phyloP scores from a whole-genome alignment of 30 jellyfish, hydroid and myxozoan species.

The Aurelia aurita region DNA sequence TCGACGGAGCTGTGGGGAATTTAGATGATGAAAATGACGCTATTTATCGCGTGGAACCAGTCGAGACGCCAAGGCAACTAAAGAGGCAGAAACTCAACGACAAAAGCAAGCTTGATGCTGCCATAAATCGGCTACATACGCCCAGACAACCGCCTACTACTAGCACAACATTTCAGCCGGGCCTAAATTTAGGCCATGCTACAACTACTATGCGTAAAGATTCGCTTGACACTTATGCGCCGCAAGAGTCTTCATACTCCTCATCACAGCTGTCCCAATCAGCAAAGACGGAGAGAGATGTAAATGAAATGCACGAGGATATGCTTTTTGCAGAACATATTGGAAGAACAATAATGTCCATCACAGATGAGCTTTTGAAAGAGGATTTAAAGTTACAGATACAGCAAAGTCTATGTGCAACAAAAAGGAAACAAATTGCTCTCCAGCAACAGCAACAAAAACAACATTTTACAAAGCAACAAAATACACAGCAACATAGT shows the following conservation, averaged over 20 bases:
- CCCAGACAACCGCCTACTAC: neutral
- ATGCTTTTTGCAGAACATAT: constrained; percentile 78
- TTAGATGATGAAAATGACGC: constrained; percentile 31
- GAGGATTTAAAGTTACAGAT: constrained; percentile 71
- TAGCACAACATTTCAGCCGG: neutral
- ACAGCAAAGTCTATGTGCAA: constrained; percentile 72
- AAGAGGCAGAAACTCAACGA: constrained; percentile 41
- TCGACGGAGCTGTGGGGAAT: constrained; percentile 18
- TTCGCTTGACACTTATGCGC: neutral
- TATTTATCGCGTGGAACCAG: constrained; percentile 24
- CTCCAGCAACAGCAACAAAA: constrained; percentile 45
- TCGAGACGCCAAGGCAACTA: neutral
- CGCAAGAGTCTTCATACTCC: neutral
- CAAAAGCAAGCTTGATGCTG: constrained; percentile 45
- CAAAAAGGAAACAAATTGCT: constrained; percentile 63
- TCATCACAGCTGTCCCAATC: neutral
- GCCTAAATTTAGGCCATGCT: neutral
- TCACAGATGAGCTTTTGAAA: constrained; percentile 66
- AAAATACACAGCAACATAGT: neutral
- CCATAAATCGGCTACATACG: neutral
- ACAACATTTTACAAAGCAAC: constrained; percentile 4
- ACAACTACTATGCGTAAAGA: neutral
- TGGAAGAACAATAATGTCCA: constrained; percentile 56
- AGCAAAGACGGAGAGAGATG: neutral
- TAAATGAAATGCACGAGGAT: constrained; percentile 44